Conservation (phyloP, 2,113 vertebrate genomes). For the Himantopus leucocephalus region DNA sequence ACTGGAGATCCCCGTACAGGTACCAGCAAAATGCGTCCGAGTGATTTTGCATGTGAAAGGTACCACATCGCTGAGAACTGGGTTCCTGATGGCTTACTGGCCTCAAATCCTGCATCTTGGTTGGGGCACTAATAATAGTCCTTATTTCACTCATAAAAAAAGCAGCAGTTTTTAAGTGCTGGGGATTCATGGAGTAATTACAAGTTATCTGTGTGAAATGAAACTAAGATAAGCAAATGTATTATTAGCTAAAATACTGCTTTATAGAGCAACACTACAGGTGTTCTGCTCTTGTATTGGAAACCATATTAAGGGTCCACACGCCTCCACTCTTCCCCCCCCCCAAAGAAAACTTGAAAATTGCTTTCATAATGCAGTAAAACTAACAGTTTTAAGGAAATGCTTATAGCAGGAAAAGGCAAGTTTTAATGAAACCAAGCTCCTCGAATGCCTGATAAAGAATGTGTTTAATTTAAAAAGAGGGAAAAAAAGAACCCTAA, state of each 20-base stretch:
- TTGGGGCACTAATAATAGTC: background rate
- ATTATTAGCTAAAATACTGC: background rate
- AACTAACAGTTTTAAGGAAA: background rate
- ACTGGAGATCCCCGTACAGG: background rate
- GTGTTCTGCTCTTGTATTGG: background rate
- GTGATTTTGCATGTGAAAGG: background rate
- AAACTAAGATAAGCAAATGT: background rate
- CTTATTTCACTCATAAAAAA: background rate
- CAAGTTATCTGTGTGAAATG: background rate
- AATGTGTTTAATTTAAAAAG: background rate
- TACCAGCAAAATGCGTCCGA: background rate
- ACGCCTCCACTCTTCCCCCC: background rate
- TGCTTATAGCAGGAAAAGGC: background rate
- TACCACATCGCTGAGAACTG: background rate
- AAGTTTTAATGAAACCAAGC: background rate
- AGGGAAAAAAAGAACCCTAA: background rate
- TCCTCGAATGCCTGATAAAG: background rate
- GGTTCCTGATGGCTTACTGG: background rate
- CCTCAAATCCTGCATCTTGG: background rate
- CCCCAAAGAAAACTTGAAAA: background rate
- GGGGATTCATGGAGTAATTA: background rate
- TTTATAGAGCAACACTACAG: background rate
- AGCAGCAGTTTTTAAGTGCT: background rate
- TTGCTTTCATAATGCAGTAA: background rate
- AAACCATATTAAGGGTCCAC: background rate